phyloP scores from a whole-genome alignment of 92 coral and sea anemone genomes.

The Bergia sp. region DNA sequence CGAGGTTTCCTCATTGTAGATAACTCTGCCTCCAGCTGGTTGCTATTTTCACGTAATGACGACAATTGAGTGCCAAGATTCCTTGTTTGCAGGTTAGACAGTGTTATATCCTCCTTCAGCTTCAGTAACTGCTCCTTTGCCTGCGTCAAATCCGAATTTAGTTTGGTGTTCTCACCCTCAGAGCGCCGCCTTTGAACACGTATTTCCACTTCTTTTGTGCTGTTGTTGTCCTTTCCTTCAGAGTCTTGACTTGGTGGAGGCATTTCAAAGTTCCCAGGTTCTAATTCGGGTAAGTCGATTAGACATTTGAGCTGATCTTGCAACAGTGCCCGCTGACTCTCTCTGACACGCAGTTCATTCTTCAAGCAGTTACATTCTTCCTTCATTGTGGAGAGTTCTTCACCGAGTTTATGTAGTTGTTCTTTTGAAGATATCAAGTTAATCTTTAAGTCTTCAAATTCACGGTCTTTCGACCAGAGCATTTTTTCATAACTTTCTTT shows the following conservation, averaged over 20 bases:
- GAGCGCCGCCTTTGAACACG: conserved; percentile 3
- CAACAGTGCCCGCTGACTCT: conserved; percentile 26
- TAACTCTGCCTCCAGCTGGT: conserved; percentile 80
- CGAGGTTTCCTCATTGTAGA: conserved; percentile 71
- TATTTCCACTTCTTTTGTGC: neutral
- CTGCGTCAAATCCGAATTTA: conserved; percentile 78
- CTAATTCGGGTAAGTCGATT: conserved; percentile 18
- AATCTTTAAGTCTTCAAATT: conserved; percentile 60
- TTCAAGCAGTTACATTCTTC: conserved; percentile 34
- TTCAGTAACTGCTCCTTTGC: conserved; percentile 93
- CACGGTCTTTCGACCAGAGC: conserved; percentile 44
- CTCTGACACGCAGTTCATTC: conserved; percentile 43
- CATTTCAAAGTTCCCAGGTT: neutral
- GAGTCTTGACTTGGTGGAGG: neutral
- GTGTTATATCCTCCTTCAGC: conserved; percentile 83
- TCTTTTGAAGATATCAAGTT: conserved; percentile 46
- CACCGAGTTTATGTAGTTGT: neutral
- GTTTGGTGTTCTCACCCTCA: conserved; percentile 69
- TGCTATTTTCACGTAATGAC: conserved; percentile 85
- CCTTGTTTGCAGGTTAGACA: conserved; percentile 80
- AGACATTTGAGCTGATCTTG: conserved; percentile 31
- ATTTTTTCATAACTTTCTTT: conserved; percentile 26
- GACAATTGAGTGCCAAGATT: conserved; percentile 79
- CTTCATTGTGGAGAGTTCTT: conserved; percentile 33
- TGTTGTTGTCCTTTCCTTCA: conserved; percentile 3